Percentiles rank a stretch among this genome's conserved stretches.
Evolutionary conservation across 2,797 vertebrate genomes (phyloP).

Genomic region (Valencia hispanica): DNA sequence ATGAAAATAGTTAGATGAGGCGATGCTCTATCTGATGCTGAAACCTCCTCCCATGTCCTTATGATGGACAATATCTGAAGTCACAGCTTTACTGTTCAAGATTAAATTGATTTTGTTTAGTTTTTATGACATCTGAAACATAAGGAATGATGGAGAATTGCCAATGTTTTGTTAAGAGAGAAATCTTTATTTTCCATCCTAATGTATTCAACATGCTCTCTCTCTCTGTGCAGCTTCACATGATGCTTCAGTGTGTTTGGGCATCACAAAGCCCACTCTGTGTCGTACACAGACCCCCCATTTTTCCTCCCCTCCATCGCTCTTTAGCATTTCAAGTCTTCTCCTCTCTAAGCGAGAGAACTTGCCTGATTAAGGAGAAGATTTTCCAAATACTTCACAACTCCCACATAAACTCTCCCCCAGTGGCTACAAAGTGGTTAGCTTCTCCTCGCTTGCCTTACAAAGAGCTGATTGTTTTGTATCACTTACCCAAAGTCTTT

Average conservation of each 20-base stretch:
- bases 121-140: conserved; percentile 36
- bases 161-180: conserved; percentile 62
- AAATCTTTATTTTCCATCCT: conserved; percentile 35
- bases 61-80: not conserved
- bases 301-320: conserved; percentile 70
- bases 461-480: conserved; percentile 67
- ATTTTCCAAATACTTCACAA: conserved; percentile 79
- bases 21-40: not conserved
- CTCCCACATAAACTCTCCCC: conserved; percentile 72
- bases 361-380: conserved; percentile 64
- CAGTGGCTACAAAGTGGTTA: conserved; percentile 46
- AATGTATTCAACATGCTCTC: conserved; percentile 58
- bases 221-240: conserved; percentile 60
- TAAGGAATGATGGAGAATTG: conserved; percentile 48
- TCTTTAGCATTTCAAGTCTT: conserved; percentile 75
- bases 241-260: conserved; percentile 58
- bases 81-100: conserved; percentile 28
- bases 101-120: conserved; percentile 30
- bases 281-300: conserved; percentile 70
- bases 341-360: conserved; percentile 61
- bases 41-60: not conserved
- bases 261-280: conserved; percentile 76
- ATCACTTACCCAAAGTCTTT: conserved; percentile 24
- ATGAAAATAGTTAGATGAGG: too few species aligned
- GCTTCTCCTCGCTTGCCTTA: conserved; percentile 46